Conservation (phyloP, 2,113 vertebrate species). For the Brienomyrus longianalis region DNA sequence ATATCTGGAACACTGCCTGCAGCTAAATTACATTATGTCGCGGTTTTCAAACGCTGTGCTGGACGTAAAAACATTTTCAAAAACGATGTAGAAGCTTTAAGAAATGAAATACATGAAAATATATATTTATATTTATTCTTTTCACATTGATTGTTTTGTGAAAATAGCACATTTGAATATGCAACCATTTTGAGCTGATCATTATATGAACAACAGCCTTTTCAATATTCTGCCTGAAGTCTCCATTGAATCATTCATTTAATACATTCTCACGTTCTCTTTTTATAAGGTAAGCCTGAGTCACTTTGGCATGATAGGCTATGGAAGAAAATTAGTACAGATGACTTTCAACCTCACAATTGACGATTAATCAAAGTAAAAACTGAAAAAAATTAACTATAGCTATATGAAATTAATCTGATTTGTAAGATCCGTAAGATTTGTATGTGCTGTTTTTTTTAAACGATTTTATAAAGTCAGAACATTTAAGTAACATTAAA, state of each 20-base stretch:
- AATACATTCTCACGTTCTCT: neutral
- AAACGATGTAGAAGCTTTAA: neutral
- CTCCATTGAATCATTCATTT: neutral
- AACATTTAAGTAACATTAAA: neutral
- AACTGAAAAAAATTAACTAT: neutral
- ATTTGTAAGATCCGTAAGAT: neutral
- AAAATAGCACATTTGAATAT: constrained; percentile 12
- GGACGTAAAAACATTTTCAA: neutral
- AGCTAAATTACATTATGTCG: neutral
- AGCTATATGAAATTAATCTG: neutral
- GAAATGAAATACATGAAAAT: constrained; percentile 1
- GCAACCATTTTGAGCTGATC: neutral
- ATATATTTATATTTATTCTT: neutral
- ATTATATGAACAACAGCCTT: neutral
- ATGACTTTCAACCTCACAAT: neutral
- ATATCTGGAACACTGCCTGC: neutral
- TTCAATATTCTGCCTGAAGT: neutral
- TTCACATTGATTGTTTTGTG: constrained; percentile 1
- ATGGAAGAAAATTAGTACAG: neutral
- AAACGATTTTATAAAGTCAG: neutral
- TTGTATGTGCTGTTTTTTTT: neutral
- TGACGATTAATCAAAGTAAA: neutral
- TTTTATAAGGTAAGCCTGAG: neutral
- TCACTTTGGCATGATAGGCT: neutral
- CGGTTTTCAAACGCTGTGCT: neutral